These are phyloP conservation scores for Coranthus polyacanthus DNA, from an alignment of 2,797 vertebrate species.

Conservation along the genomic window DNA sequence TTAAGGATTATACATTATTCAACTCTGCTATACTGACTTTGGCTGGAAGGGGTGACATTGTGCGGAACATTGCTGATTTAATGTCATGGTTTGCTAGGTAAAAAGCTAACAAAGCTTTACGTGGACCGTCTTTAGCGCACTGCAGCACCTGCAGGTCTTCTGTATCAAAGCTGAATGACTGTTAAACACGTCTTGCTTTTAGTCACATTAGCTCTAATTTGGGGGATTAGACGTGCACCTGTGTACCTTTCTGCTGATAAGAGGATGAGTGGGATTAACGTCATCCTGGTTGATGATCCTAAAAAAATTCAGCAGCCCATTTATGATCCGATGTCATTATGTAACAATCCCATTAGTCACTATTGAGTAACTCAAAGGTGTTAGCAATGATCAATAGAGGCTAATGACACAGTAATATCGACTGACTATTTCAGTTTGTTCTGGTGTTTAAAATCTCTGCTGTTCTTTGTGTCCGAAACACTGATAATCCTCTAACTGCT, in stretches of 20 bases:
- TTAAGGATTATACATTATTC: too few species aligned
- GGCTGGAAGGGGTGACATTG: background rate
- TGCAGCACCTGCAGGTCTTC: background rate
- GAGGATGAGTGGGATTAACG: constrained; percentile 46
- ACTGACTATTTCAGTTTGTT: constrained; percentile 28
- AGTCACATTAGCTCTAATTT: constrained; percentile 13
- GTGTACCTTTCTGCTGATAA: constrained; percentile 27
- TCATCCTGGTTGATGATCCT: constrained; percentile 31
- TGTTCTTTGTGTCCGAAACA: constrained; percentile 1
- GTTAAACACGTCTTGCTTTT: constrained; percentile 10
- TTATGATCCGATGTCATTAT: constrained; percentile 29
- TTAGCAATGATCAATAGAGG: constrained; percentile 21
- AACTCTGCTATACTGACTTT: background rate
- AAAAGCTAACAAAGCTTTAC: too few species aligned
- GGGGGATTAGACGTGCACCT: constrained; percentile 34
- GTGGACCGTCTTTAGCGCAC: too few species aligned
- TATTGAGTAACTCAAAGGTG: background rate
- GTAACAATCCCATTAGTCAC: constrained; percentile 28
- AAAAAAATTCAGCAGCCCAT: constrained; percentile 24
- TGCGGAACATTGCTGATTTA: too few species aligned
- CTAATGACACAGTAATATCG: constrained; percentile 21
- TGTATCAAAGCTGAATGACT: background rate
- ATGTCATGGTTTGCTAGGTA: too few species aligned
- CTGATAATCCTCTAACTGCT: background rate
- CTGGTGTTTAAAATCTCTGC: constrained; percentile 6